These are phyloP conservation scores for Yponomeuta sedellus DNA, from an alignment of 2,888 invertebrate species.

Conservation along the genomic window DNA sequence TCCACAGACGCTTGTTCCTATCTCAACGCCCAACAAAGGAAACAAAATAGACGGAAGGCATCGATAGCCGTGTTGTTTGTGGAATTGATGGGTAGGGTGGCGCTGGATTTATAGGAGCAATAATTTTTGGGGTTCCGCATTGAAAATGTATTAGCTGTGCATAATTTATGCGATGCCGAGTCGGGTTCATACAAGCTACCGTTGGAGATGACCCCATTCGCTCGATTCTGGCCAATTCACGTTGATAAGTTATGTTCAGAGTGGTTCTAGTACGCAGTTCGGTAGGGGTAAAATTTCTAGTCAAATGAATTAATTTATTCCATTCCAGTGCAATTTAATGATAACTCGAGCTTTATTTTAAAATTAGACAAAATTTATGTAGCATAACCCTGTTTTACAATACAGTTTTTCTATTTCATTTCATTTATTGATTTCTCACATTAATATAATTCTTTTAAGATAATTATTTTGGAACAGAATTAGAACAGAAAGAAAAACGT, in stretches of 20 bases:
- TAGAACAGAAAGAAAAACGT: too few relatives aligned
- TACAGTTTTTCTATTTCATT: too few relatives aligned
- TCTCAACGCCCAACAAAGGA: background rate
- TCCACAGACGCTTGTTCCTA: too few relatives aligned
- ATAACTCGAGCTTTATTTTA: background rate
- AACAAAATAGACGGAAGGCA: background rate
- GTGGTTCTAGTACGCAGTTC: background rate
- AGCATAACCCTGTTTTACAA: too few relatives aligned
- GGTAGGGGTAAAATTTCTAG: background rate
- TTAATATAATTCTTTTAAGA: background rate
- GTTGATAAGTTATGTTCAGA: background rate
- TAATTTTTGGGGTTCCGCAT: conserved; percentile 33
- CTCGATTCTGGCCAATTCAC: background rate
- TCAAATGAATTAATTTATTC: background rate
- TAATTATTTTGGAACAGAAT: too few relatives aligned
- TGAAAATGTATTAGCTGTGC: conserved; percentile 34
- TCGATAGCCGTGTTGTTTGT: background rate
- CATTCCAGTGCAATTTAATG: background rate
- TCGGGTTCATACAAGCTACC: background rate
- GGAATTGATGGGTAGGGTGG: conserved; percentile 24
- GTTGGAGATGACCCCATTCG: background rate
- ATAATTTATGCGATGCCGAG: conserved; percentile 5
- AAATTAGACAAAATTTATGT: background rate
- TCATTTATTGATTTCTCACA: background rate
- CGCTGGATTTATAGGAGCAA: conserved; percentile 49